Conservation (phyloP, 2,113 vertebrate genomes). For the Panurus biarmicus region DNA sequence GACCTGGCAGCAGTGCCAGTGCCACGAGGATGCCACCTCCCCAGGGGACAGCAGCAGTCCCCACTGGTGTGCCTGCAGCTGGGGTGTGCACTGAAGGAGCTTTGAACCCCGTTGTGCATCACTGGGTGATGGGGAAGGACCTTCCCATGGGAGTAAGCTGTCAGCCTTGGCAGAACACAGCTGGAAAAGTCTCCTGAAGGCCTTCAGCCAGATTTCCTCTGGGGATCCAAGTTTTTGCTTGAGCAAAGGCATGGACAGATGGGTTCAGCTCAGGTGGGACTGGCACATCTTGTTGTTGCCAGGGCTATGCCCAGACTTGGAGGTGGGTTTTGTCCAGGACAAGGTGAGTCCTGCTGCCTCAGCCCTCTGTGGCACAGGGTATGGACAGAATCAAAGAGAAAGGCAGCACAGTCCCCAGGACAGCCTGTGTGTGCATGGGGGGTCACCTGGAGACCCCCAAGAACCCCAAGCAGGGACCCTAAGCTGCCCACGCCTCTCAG, state of each 20-base stretch:
- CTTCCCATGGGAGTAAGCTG: background rate
- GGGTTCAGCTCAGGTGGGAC: background rate
- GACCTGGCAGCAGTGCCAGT: background rate
- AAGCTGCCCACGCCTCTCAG: accelerated
- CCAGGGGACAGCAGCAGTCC: accelerated
- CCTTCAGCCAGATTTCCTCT: background rate
- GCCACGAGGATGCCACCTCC: background rate
- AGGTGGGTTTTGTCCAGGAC: background rate
- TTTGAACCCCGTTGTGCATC: background rate
- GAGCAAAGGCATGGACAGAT: accelerated
- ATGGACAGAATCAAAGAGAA: background rate
- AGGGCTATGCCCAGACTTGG: accelerated
- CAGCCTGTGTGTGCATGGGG: accelerated
- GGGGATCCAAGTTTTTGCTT: background rate
- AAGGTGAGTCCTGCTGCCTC: background rate
- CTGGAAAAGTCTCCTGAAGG: background rate
- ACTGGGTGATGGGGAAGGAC: background rate
- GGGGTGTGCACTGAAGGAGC: background rate
- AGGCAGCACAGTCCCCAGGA: background rate
- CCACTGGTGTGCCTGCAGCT: accelerated
- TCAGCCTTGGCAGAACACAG: background rate
- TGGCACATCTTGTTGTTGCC: background rate
- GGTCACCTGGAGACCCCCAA: background rate
- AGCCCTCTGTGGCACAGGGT: background rate
- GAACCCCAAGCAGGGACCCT: background rate